These are phyloP conservation scores for Conus ventricosus DNA, from an alignment of 1,140 invertebrate species.

Conservation along the genomic window DNA sequence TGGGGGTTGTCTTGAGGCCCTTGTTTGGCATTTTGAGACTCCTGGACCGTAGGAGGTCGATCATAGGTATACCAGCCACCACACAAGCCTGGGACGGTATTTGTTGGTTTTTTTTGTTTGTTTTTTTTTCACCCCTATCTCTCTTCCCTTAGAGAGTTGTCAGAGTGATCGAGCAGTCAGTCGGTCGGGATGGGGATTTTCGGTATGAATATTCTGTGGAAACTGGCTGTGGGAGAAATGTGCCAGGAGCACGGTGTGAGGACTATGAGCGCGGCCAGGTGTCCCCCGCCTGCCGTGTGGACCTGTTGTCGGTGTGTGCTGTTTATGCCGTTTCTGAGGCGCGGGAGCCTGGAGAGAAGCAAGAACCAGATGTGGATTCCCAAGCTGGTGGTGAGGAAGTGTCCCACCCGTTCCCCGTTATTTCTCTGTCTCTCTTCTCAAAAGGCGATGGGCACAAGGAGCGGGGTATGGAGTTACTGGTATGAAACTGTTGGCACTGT, in stretches of 20 bases:
- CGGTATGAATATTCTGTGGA: not conserved
- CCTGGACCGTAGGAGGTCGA: not conserved
- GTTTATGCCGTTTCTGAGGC: not conserved
- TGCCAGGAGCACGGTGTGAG: not conserved
- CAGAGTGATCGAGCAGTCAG: too few species aligned
- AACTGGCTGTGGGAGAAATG: not conserved
- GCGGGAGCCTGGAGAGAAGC: not conserved
- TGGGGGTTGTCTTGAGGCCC: not conserved
- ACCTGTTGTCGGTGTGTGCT: not conserved
- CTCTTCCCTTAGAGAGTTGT: too few species aligned
- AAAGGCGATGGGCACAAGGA: too few species aligned
- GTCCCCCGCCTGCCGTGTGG: not conserved
- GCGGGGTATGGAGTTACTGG: too few species aligned
- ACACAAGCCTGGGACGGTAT: not conserved
- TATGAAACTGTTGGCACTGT: too few species aligned
- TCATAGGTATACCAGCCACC: not conserved
- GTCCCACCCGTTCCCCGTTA: not conserved
- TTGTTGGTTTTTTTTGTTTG: too few species aligned
- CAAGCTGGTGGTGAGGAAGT: not conserved
- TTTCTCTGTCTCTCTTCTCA: not conserved
- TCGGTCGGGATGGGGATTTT: not conserved
- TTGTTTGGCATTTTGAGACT: not conserved
- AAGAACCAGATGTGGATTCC: not conserved
- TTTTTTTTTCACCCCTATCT: too few species aligned
- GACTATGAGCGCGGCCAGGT: not conserved